Conservation (phyloP, 2,888 invertebrate genomes). For the Deladenus siricidicola region DNA sequence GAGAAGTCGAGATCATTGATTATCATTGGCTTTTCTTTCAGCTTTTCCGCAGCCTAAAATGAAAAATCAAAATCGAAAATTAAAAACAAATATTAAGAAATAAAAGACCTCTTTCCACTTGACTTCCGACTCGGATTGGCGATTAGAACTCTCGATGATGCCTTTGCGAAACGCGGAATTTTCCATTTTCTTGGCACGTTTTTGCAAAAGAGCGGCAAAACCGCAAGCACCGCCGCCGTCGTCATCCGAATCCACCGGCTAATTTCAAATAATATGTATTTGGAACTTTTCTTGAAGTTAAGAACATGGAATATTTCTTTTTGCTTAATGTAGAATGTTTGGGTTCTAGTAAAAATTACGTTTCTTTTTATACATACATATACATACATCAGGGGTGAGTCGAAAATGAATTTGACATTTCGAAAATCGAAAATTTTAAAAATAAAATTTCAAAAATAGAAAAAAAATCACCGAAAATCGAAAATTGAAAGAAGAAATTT, state of each 20-base stretch:
- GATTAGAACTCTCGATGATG: constrained; percentile 25
- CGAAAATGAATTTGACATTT: too few species aligned
- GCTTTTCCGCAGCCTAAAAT: constrained; percentile 43
- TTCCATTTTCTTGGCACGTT: constrained; percentile 43
- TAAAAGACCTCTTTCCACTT: constrained; percentile 29
- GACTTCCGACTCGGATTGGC: constrained; percentile 27
- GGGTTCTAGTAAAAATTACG: too few species aligned
- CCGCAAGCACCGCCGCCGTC: constrained; percentile 33
- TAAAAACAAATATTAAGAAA: neutral
- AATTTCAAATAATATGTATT: neutral
- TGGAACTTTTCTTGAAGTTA: too few species aligned
- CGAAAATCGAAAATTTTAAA: too few species aligned
- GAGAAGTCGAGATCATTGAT: constrained; percentile 91
- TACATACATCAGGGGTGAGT: too few species aligned
- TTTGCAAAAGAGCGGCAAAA: constrained; percentile 48
- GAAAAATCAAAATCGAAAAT: neutral
- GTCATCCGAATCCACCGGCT: constrained; percentile 25
- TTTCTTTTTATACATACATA: too few species aligned
- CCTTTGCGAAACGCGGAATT: constrained; percentile 54
- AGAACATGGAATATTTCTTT: too few species aligned
- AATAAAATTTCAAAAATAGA: too few species aligned
- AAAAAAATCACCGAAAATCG: too few species aligned
- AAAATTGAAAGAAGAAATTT: too few species aligned
- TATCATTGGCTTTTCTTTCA: constrained; percentile 61
- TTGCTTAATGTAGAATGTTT: too few species aligned